Evolutionary conservation across 2,888 invertebrate species (phyloP).

Genomic region (Stegophylla sp.): DNA sequence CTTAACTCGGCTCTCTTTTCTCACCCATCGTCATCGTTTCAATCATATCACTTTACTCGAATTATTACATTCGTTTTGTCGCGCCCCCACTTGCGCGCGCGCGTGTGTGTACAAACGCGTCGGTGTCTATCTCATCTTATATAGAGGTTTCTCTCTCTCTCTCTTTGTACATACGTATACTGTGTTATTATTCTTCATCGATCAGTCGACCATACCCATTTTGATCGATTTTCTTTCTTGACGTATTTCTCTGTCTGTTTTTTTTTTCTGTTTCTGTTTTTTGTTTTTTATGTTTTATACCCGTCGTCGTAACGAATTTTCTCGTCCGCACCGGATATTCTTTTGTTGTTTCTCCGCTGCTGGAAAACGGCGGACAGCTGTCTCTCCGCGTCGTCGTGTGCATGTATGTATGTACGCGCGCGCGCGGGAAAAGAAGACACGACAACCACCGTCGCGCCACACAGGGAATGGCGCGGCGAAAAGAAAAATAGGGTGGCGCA

Average conservation of each 20-base stretch:
- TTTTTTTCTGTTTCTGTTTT: neutral
- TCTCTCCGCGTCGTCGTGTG: constrained; percentile 14
- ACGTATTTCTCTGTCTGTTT: neutral
- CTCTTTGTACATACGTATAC: neutral
- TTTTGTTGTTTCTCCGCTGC: constrained; percentile 35
- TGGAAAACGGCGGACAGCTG: constrained; percentile 49
- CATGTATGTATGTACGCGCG: neutral
- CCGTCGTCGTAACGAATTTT: constrained; percentile 29
- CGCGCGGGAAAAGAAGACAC: neutral
- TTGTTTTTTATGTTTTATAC: neutral
- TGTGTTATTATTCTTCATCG: constrained; percentile 54
- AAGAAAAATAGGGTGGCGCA: neutral
- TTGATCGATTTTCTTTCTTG: constrained; percentile 33
- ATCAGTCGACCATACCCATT: constrained; percentile 18
- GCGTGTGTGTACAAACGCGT: neutral
- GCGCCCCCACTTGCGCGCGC: constrained; percentile 15
- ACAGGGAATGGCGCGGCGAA: neutral
- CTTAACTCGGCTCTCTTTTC: constrained; percentile 9
- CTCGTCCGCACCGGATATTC: constrained; percentile 19
- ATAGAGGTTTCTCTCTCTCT: neutral
- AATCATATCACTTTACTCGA: constrained; percentile 57
- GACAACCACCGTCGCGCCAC: neutral
- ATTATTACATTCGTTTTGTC: constrained; percentile 56
- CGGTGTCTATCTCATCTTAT: neutral
- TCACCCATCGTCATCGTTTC: constrained; percentile 18